phyloP scores from a whole-genome alignment of 2,888 invertebrate species.

The Cheilosia grossa region DNA sequence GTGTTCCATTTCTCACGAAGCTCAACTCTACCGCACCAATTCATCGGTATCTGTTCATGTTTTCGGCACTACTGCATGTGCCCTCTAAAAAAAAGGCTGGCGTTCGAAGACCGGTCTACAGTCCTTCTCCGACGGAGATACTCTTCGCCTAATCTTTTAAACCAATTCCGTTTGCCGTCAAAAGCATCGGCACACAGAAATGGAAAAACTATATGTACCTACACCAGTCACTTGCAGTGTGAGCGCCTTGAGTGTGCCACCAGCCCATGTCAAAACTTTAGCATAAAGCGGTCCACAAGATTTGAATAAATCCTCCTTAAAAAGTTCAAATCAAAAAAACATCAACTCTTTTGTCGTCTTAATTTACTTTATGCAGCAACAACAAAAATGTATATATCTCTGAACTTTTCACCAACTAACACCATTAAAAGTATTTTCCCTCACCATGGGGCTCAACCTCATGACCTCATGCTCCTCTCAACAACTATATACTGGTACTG shows the following conservation, averaged over 20 bases:
- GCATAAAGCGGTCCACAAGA: constrained; percentile 28
- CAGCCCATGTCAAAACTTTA: constrained; percentile 5
- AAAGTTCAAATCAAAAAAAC: constrained; percentile 55
- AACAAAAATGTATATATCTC: not conserved
- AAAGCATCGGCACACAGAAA: not conserved
- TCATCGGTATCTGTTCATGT: no score
- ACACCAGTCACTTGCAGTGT: constrained; percentile 29
- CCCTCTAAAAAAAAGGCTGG: no score
- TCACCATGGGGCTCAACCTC: constrained; percentile 10
- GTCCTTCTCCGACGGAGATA: no score
- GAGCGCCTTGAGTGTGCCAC: not conserved
- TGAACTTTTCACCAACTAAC: constrained; percentile 45
- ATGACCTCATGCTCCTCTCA: constrained; percentile 23
- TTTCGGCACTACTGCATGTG: no score
- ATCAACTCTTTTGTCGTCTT: constrained; percentile 54
- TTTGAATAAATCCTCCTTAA: constrained; percentile 45
- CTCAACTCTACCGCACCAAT: no score
- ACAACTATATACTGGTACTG: constrained; percentile 4
- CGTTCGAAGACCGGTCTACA: no score
- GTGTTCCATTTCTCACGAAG: no score
- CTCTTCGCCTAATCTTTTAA: not conserved
- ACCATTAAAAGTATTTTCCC: constrained; percentile 16
- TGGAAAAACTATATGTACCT: not conserved
- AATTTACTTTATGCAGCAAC: constrained; percentile 16
- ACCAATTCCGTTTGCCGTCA: not conserved